phyloP scores from a whole-genome alignment of 1,140 invertebrate species.

The Trachelipus rathkii region DNA sequence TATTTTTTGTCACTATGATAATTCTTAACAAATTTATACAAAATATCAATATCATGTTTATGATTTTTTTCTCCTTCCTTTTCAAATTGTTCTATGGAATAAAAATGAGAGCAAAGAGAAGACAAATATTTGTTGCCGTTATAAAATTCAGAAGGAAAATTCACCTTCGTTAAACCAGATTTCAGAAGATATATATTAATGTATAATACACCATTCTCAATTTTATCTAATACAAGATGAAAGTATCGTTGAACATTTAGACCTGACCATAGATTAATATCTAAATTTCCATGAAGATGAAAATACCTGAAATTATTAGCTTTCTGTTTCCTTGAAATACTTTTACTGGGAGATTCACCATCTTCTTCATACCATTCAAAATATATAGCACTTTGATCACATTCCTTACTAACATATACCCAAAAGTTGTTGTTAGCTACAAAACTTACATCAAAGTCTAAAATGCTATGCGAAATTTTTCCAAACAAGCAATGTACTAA shows the following conservation, averaged over 20 bases:
- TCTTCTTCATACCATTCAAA: constrained; percentile 48
- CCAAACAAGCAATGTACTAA: constrained; percentile 34
- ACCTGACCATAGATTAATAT: constrained; percentile 42
- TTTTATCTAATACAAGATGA: constrained; percentile 30
- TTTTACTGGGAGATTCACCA: constrained; percentile 25
- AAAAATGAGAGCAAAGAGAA: constrained; percentile 30
- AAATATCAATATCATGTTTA: constrained; percentile 53
- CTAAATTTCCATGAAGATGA: constrained; percentile 40
- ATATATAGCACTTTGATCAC: constrained; percentile 48
- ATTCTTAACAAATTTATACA: constrained; percentile 53
- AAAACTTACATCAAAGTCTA: constrained; percentile 14
- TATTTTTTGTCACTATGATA: constrained; percentile 48
- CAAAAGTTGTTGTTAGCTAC: constrained; percentile 46
- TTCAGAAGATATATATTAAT: constrained; percentile 34
- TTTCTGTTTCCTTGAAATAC: constrained; percentile 35
- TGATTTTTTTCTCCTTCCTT: constrained; percentile 29
- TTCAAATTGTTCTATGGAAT: constrained; percentile 19
- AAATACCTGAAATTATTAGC: constrained; percentile 44
- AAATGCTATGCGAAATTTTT: constrained; percentile 28
- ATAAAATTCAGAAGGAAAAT: constrained; percentile 33
- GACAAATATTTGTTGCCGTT: constrained; percentile 31
- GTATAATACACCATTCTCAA: constrained; percentile 21
- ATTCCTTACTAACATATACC: constrained; percentile 49
- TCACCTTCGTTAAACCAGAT: constrained; percentile 26
- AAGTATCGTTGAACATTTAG: constrained; percentile 35